These are phyloP conservation scores for Passer montanus DNA, from an alignment of 2,113 vertebrate genomes.

Conservation along the genomic window DNA sequence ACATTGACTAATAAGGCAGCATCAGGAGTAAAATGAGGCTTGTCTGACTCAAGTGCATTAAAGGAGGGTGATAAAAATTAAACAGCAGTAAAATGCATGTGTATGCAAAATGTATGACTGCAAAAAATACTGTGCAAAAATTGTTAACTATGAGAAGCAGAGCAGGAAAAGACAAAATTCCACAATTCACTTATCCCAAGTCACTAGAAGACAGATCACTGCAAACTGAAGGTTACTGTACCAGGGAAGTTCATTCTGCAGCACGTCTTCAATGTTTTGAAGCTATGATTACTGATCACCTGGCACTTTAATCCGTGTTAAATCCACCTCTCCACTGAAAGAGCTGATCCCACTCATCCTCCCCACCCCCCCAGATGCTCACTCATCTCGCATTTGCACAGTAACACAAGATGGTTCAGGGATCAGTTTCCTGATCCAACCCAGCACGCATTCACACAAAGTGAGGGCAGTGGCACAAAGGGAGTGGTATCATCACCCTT, in stretches of 20 bases:
- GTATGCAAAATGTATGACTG: background rate
- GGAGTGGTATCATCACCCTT: background rate
- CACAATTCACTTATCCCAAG: background rate
- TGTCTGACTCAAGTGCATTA: background rate
- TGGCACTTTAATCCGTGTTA: constrained; percentile 14
- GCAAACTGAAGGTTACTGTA: background rate
- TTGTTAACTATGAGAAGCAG: background rate
- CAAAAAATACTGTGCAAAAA: background rate
- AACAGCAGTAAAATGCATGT: background rate
- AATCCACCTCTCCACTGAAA: constrained; percentile 4
- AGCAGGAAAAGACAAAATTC: background rate
- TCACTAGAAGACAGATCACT: background rate
- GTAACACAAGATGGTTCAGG: background rate
- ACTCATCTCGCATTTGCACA: background rate
- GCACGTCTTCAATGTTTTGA: background rate
- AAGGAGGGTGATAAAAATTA: background rate
- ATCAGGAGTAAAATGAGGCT: background rate
- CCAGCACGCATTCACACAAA: background rate
- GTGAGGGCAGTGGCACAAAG: background rate
- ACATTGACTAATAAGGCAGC: background rate
- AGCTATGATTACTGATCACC: background rate
- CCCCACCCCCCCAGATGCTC: background rate
- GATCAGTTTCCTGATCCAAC: background rate
- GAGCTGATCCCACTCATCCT: constrained; percentile 18
- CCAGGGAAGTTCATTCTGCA: background rate